Base-by-base conservation (phyloP, 2,888 invertebrate genomes). In the Mythimna ferrago region DNA sequence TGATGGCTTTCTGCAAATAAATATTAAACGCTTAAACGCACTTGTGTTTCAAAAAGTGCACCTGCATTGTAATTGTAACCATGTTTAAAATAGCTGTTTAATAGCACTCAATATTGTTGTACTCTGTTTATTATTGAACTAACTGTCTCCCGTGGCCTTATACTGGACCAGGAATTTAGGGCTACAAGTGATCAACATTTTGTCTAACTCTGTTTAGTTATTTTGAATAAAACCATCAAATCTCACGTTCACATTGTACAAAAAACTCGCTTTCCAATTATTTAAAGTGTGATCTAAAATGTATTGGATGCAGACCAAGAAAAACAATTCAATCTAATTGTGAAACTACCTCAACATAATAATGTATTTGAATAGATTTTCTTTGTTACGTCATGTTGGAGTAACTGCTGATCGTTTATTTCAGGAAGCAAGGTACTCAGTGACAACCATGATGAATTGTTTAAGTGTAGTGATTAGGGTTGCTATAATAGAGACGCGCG, bases 271-370 rank as follows among this genome's bases (percentile, higher is more conserved):
- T 32, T 48, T 66, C 53, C 26, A 66, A 62, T 69, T 69, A 69
- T 79, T 80, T 66, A 48, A 63, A 66, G 58, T 69, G 71, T 70
- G 76, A 75, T 70, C 66, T 76, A 68, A 66, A 81, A 78, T 63
- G 44, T 74, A 81, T 81, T 81, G 83, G 81, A 81, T 83, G 57
- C 56, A 63, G 69, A 81, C 83, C 76, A 81, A 81, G 73, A 83
- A 80, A 76, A 72, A 80, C 70, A 83, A 76, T 72, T 71, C 53
- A n/a, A 54, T 75, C 65, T 72, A 76, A 76, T 80, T 83, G 60
- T 68, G 70, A 76, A 79, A 68, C 51, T 51, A 62, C n/a, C 60
- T 69, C 69, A 77, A 63, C 32, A 71, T 62, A 62, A 58, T 66
- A 63, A 63, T 66, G 14, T 66, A 38, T 74, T 62, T 54, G 35